Base-by-base conservation (phyloP, 2,797 vertebrate species). In the Podargus strigoides region DNA sequence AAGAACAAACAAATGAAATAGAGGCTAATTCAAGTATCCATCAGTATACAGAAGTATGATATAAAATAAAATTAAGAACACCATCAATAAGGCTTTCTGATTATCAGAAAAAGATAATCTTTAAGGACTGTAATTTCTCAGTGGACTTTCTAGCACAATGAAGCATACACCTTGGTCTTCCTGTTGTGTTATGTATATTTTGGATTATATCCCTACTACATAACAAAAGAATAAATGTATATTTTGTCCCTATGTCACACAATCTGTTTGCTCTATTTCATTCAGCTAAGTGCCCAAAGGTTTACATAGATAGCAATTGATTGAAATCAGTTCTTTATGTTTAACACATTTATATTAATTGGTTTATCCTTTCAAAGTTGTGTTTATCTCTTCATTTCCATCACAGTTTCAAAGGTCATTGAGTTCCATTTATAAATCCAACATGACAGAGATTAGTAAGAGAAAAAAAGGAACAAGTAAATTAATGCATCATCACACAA, bases 291-390 rank as follows among this genome's bases (percentile, higher is more conserved):
- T 92, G 90, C 69, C 92, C 96, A 97, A 90, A 94, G 96, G 96
- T 97, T 97, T 96, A 96, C 96, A 85, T 27, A 96, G 95, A 97
- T 94, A 97, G 94, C 91, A 97, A 97, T 97, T 97, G 97, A 98
- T 98, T 98, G 97, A 98, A 98, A 98, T 98, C 96, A 97, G 94
- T 97, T 95, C 85, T 97, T 97, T 98, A 97, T 96, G 98, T 98
- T 97, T 98, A 98, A 98, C 98, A 98, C 98, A 99, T 99, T 99
- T 99, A 99, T 99, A 99, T 98, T 99, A 99, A 99, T 99, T 99
- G 98, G 99, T 99, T 98, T 99, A 99, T 99, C 99, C 99, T 99
- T 99, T 99, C 99, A 99, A 99, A 98, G 99, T 99, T 99, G 98
- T 98, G 98, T 99, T 99, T 99, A 99, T 99, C 99, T 99, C 98